phyloP scores from a whole-genome alignment of 2,888 invertebrate species.

The Dynastes grantii region DNA sequence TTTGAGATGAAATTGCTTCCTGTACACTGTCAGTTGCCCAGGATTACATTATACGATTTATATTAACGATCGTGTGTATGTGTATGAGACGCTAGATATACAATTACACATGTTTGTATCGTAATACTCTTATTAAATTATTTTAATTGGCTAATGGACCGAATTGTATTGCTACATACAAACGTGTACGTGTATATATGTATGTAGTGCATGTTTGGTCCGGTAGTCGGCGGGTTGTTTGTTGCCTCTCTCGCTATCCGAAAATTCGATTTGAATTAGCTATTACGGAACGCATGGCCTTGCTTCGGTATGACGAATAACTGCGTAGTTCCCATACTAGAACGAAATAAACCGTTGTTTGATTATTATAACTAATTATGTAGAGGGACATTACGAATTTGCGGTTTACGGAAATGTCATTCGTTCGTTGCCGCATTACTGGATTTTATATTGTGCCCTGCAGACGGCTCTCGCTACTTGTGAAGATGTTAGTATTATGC shows the following conservation, averaged over 20 bases:
- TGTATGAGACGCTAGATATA: neutral
- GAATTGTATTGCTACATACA: slow-evolving; percentile 3
- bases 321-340: slow-evolving; percentile 55
- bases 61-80: slow-evolving; percentile 1
- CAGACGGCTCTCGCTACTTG: neutral
- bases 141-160: slow-evolving; percentile 45
- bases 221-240: slow-evolving; percentile 24
- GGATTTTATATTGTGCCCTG: neutral
- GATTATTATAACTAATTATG: slow-evolving; percentile 53
- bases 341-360: slow-evolving; percentile 53
- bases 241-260: slow-evolving; percentile 31
- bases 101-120: slow-evolving; percentile 4
- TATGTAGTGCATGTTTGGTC: too few relatives aligned
- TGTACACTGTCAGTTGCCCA: neutral
- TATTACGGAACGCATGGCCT: slow-evolving; percentile 49
- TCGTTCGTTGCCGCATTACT: neutral
- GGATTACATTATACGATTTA: slow-evolving; percentile 15
- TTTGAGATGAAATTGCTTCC: slow-evolving; percentile 18
- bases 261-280: slow-evolving; percentile 39
- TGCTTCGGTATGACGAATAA: slow-evolving; percentile 53
- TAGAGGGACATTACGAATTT: slow-evolving; percentile 21
- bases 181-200: neutral
- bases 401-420: slow-evolving; percentile 1
- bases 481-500: neutral
- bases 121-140: slow-evolving; percentile 46